Conservation (phyloP, 2,888 invertebrate species). For the Ophioninae sp. region DNA sequence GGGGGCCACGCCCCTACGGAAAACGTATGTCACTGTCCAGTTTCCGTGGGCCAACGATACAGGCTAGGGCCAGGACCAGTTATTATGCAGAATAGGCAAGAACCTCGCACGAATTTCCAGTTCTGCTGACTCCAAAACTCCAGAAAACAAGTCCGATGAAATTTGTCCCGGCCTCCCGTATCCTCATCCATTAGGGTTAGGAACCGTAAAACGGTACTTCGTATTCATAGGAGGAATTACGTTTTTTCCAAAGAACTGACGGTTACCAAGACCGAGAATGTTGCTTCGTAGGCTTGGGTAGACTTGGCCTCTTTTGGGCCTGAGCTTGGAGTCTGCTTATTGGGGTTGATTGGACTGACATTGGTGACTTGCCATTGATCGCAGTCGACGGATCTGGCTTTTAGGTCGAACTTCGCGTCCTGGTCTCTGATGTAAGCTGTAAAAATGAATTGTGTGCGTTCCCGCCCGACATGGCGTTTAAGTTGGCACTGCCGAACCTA, state of each 20-base stretch:
- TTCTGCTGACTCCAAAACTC: slow-evolving; percentile 23
- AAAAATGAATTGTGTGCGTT: too few relatives aligned
- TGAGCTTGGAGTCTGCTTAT: neutral
- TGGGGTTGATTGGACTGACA: too few relatives aligned
- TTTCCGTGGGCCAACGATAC: slow-evolving; percentile 16
- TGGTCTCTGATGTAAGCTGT: too few relatives aligned
- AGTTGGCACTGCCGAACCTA: too few relatives aligned
- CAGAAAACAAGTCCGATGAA: slow-evolving; percentile 19
- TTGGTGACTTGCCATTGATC: too few relatives aligned
- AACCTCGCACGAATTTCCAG: slow-evolving; percentile 6
- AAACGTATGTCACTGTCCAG: slow-evolving; percentile 56
- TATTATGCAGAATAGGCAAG: slow-evolving; percentile 49
- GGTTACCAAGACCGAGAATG: neutral
- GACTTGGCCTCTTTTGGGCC: neutral
- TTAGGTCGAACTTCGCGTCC: too few relatives aligned
- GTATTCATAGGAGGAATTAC: neutral
- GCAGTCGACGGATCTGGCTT: too few relatives aligned
- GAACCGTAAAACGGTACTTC: neutral
- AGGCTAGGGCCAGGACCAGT: slow-evolving; percentile 27
- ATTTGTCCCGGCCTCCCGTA: neutral
- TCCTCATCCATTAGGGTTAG: slow-evolving; percentile 14
- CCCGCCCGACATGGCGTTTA: too few relatives aligned
- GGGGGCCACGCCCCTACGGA: slow-evolving; percentile 57
- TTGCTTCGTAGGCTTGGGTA: neutral
- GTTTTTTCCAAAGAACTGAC: neutral